Conservation (phyloP, 2,797 vertebrate species). For the Benthosema pterotum region DNA sequence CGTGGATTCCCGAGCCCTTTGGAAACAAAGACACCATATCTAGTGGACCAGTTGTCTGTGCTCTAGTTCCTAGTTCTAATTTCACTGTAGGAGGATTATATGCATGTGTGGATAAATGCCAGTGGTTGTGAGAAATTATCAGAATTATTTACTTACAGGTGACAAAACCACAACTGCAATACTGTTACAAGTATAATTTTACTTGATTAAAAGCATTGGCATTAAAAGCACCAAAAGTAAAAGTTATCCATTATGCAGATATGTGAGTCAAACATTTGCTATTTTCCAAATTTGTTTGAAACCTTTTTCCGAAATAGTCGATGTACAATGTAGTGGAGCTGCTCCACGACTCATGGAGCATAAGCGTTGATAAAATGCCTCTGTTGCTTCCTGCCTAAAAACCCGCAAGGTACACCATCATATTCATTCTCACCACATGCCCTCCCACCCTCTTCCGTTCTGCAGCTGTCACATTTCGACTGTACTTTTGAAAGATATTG, state of each 20-base stretch:
- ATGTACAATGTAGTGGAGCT: too few species aligned
- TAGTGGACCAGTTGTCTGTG: slow-evolving; percentile 21
- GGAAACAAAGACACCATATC: slow-evolving; percentile 20
- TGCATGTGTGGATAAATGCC: not conserved
- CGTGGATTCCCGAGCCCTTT: not conserved
- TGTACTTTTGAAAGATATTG: not conserved
- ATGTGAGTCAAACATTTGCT: too few species aligned
- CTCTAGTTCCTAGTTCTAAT: slow-evolving; percentile 17
- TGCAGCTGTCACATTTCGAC: not conserved
- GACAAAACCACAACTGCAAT: too few species aligned
- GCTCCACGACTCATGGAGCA: too few species aligned
- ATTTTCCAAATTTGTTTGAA: too few species aligned
- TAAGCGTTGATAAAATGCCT: too few species aligned
- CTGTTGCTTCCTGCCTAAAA: slow-evolving; percentile 8
- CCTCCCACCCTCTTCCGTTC: not conserved
- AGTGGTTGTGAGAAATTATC: not conserved
- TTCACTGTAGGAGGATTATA: not conserved
- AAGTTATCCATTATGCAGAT: too few species aligned
- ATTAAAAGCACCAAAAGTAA: too few species aligned
- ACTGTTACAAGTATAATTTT: too few species aligned
- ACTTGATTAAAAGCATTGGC: too few species aligned
- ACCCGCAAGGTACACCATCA: not conserved
- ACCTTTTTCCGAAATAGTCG: too few species aligned
- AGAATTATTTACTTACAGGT: too few species aligned
- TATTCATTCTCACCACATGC: not conserved